phyloP scores from a whole-genome alignment of 2,888 invertebrate genomes.

The Hybos culiciformis region DNA sequence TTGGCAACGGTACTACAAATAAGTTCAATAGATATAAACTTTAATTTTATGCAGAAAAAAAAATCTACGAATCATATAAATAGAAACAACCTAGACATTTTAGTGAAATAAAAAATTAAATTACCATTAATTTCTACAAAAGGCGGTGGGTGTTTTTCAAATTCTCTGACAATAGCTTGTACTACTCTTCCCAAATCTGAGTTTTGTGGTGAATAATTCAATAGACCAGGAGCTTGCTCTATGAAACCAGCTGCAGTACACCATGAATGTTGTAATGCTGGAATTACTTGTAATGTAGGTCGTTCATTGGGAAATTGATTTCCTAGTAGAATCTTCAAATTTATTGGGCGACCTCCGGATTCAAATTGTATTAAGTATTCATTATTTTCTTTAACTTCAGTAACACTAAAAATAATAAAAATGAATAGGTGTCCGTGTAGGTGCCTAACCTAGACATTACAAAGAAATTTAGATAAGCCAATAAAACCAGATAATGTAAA shows the following conservation, averaged over 20 bases:
- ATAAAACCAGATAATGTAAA: not conserved
- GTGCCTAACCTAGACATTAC: no score
- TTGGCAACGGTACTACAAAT: conserved; percentile 7
- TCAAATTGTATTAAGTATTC: conserved; percentile 61
- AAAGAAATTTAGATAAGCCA: not conserved
- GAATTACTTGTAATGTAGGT: conserved; percentile 53
- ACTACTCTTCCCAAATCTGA: conserved; percentile 70
- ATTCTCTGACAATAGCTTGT: conserved; percentile 66
- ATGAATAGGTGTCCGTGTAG: no score
- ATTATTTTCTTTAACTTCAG: conserved; percentile 52
- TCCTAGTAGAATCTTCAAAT: conserved; percentile 49
- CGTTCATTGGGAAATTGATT: conserved; percentile 64
- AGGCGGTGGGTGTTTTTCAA: conserved; percentile 49
- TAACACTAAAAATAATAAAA: conserved; percentile 40
- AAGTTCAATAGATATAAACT: conserved; percentile 10
- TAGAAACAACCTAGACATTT: no score
- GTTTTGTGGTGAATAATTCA: conserved; percentile 46
- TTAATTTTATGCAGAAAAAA: conserved; percentile 12
- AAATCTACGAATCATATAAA: no score
- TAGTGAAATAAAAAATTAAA: no score
- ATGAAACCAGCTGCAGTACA: conserved; percentile 55
- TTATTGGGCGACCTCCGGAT: conserved; percentile 49
- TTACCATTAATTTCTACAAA: conserved; percentile 22
- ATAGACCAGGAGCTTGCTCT: conserved; percentile 56
- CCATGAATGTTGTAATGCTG: conserved; percentile 58